phyloP scores from a whole-genome alignment of 2,113 vertebrate species.

The Meleagris gallopavo region DNA sequence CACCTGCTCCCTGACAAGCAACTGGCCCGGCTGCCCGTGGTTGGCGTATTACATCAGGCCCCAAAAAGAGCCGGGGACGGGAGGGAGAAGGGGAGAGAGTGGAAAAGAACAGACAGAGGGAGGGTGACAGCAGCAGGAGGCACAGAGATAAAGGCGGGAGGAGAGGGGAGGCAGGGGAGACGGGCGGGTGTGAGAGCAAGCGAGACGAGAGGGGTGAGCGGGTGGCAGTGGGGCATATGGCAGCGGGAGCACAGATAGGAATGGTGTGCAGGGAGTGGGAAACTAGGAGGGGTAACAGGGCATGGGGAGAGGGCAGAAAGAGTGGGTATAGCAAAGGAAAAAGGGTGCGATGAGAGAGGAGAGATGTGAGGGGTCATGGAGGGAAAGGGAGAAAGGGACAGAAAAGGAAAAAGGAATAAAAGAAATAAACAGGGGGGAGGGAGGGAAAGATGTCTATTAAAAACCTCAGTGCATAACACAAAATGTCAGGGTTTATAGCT shows the following conservation, averaged over 20 bases:
- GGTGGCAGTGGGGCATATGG: background rate
- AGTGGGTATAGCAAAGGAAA: background rate
- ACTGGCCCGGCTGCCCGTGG: conserved; percentile 84
- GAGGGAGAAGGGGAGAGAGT: conserved; percentile 51
- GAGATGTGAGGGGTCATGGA: background rate
- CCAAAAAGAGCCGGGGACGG: conserved; percentile 62
- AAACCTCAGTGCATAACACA: conserved; percentile 84
- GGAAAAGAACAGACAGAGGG: conserved; percentile 49
- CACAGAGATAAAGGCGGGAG: conserved; percentile 36
- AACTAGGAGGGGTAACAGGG: conserved; percentile 15
- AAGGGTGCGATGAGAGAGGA: background rate
- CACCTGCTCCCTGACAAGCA: conserved; percentile 92
- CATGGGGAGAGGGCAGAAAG: background rate
- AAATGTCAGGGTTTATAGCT: conserved; percentile 85
- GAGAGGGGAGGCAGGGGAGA: conserved; percentile 43
- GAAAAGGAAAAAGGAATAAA: conserved; percentile 8
- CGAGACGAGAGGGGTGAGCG: background rate
- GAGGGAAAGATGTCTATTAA: conserved; percentile 80
- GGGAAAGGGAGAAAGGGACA: background rate
- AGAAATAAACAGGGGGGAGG: conserved; percentile 73
- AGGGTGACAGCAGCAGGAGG: conserved; percentile 43
- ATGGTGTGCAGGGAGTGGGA: background rate
- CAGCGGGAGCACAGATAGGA: background rate
- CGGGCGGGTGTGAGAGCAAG: conserved; percentile 51
- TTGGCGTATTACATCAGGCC: conserved; percentile 80